phyloP scores from a whole-genome alignment of 2,888 invertebrate genomes.

The Tigriopus californicus region DNA sequence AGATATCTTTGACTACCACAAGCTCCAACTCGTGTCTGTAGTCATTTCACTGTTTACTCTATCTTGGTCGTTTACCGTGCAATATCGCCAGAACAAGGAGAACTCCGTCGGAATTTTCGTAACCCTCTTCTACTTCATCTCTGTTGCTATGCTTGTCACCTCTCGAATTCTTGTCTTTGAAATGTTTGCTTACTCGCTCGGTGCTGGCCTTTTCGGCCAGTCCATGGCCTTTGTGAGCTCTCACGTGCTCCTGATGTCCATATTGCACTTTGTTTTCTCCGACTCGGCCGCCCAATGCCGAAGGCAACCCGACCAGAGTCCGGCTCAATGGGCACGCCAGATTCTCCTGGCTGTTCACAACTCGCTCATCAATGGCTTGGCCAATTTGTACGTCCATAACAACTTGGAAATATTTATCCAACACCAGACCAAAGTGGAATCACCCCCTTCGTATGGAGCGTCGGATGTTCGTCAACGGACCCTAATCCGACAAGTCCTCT shows the following conservation, averaged over 20 bases:
- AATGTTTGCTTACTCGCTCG: slow-evolving; percentile 12
- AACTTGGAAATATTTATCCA: neutral
- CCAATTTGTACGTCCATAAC: slow-evolving; percentile 9
- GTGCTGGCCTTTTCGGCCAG: neutral
- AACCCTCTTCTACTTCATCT: slow-evolving; percentile 5
- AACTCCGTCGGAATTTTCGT: neutral
- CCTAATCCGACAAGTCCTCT: neutral
- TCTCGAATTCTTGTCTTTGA: slow-evolving; percentile 8
- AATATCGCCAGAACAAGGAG: slow-evolving; percentile 5
- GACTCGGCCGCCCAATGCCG: neutral
- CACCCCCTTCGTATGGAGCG: neutral
- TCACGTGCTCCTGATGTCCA: neutral
- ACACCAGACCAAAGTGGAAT: neutral
- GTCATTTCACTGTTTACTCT: neutral
- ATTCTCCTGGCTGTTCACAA: neutral
- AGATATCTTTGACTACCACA: neutral
- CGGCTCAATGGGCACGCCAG: neutral
- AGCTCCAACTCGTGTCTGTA: neutral
- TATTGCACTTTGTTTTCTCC: slow-evolving; percentile 3
- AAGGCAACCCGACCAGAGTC: neutral
- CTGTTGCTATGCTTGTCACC: neutral
- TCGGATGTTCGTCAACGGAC: neutral
- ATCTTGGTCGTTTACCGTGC: neutral
- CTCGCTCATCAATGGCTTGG: slow-evolving; percentile 6
- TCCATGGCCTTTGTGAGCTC: neutral